Evolutionary conservation across 2,797 vertebrate species (phyloP).

Genomic region (Phaenicophaeus curvirostris): DNA sequence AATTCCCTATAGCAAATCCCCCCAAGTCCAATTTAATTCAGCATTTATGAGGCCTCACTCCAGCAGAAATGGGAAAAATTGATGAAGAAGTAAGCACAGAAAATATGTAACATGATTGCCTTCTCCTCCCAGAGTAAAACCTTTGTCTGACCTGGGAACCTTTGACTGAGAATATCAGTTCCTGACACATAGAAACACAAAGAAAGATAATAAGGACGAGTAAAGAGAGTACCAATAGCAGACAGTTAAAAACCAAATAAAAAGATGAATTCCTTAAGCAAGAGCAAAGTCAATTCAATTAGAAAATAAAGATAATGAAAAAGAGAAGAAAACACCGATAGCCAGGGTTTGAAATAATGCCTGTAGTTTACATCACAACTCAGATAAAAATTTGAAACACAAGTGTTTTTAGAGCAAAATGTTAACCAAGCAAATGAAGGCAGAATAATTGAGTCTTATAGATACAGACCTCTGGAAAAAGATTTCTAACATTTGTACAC

Average conservation of each 20-base stretch:
- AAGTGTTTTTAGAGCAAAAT: not conserved
- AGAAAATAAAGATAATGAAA: not conserved
- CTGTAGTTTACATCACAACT: not conserved
- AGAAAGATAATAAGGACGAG: not conserved
- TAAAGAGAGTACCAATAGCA: not conserved
- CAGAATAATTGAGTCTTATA: not conserved
- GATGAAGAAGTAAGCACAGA: not conserved
- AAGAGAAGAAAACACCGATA: not conserved
- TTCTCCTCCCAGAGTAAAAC: not conserved
- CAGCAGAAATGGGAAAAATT: not conserved
- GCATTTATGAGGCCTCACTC: not conserved
- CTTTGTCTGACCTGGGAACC: not conserved
- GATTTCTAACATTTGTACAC: not conserved
- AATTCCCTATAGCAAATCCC: not conserved
- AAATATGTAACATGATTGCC: not conserved
- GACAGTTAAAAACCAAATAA: not conserved
- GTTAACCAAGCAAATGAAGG: not conserved
- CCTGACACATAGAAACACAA: not conserved
- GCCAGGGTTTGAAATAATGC: not conserved
- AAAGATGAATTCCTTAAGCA: not conserved
- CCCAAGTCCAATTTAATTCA: not conserved
- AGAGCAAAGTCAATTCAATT: not conserved
- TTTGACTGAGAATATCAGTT: not conserved
- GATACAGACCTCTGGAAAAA: not conserved
- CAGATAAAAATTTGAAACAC: not conserved